These are phyloP conservation scores for Himalopsyche anomala DNA, from an alignment of 2,888 invertebrate species.

Conservation along the genomic window DNA sequence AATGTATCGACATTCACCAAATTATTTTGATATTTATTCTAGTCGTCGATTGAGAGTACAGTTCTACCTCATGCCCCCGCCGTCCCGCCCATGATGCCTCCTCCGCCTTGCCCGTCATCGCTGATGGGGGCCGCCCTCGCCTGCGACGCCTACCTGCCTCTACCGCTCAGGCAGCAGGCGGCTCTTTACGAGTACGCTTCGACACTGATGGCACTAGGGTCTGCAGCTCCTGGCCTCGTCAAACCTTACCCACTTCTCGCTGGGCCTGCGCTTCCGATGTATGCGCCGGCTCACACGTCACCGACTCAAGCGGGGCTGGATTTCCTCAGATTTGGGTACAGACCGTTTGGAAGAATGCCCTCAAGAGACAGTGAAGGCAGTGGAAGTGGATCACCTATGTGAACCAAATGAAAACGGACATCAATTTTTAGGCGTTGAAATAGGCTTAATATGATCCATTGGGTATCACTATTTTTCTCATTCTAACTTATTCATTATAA, in stretches of 20 bases:
- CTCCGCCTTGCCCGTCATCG: slow-evolving; percentile 29
- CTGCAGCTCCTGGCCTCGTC: slow-evolving; percentile 51
- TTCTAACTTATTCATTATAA: too few species aligned
- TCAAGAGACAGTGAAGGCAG: slow-evolving; percentile 26
- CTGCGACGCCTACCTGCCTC: slow-evolving; percentile 74
- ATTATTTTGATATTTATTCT: slow-evolving; percentile 5
- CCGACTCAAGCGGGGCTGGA: slow-evolving; percentile 12
- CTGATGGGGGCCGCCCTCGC: slow-evolving; percentile 69
- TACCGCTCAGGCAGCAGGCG: slow-evolving; percentile 51
- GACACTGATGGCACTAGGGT: slow-evolving; percentile 48
- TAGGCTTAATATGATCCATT: too few species aligned
- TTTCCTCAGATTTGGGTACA: slow-evolving; percentile 44
- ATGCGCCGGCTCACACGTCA: slow-evolving; percentile 24
- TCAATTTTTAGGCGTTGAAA: too few species aligned
- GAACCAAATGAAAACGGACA: background rate
- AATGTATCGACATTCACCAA: background rate
- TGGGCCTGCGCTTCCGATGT: slow-evolving; percentile 52
- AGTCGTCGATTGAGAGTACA: slow-evolving; percentile 1
- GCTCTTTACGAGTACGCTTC: slow-evolving; percentile 61
- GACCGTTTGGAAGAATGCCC: slow-evolving; percentile 32
- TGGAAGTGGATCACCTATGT: slow-evolving; percentile 37
- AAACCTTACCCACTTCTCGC: slow-evolving; percentile 59
- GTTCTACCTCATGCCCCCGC: slow-evolving; percentile 22
- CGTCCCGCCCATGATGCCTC: slow-evolving; percentile 36
- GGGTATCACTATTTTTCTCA: too few species aligned